Conservation (phyloP, 2,888 invertebrate species). For the Chaitophorus viminalis region DNA sequence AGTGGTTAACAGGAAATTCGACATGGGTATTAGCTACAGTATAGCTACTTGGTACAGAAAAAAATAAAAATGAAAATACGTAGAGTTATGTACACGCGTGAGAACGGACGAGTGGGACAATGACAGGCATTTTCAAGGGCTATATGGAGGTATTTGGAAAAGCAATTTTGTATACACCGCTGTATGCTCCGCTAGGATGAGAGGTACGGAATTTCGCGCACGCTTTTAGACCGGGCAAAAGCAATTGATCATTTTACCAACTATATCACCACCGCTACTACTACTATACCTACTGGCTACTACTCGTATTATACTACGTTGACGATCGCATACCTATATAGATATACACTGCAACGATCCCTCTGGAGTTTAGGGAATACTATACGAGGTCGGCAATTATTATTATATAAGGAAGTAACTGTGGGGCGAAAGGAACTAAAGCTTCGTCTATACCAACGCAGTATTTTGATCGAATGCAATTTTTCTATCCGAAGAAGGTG, state of each 20-base stretch:
- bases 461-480: constrained; percentile 29
- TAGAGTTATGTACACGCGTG: not conserved
- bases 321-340: constrained; percentile 2
- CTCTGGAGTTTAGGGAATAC: constrained; percentile 17
- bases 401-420: constrained; percentile 15
- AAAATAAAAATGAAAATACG: not conserved
- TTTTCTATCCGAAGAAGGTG: not conserved
- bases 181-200: not conserved
- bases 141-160: constrained; percentile 43
- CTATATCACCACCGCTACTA: not conserved
- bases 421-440: not conserved
- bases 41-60: not conserved
- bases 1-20: constrained; percentile 35
- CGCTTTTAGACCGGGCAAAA: constrained; percentile 5
- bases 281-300: too few species aligned
- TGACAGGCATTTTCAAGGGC: constrained; percentile 20
- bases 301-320: not conserved
- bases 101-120: constrained; percentile 21
- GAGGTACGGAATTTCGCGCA: constrained; percentile 33
- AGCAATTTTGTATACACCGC: constrained; percentile 40
- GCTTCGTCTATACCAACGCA: not conserved
- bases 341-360: not conserved
- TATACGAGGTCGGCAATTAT: constrained; percentile 27
- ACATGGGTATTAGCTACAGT: constrained; percentile 40
- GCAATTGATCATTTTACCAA: constrained; percentile 46